A percentile compares a stretch with the other conserved stretches of the same genome.
These are phyloP conservation scores for Allolobophora icterica DNA, from an alignment of 2,888 invertebrate species.

Conservation along the genomic window DNA sequence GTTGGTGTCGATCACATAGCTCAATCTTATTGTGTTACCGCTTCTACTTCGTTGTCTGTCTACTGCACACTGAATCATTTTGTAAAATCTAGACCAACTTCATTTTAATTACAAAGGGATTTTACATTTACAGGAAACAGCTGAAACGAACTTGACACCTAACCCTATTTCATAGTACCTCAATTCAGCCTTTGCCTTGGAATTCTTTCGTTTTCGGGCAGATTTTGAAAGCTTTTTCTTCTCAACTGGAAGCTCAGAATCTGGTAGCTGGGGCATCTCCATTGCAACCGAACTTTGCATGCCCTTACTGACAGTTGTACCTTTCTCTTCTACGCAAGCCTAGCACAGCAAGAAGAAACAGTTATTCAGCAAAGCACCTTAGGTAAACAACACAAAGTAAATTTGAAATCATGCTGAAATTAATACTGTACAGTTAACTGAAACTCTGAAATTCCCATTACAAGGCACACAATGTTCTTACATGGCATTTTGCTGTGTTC, in stretches of 20 bases:
- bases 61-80: neutral
- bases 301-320: neutral
- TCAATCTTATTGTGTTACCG: neutral
- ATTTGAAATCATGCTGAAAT: neutral
- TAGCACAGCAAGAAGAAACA: neutral
- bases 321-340: neutral
- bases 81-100: neutral
- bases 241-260: neutral
- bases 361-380: neutral
- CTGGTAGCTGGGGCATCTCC: neutral
- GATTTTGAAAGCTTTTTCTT: neutral
- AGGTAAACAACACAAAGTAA: neutral
- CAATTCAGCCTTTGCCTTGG: neutral
- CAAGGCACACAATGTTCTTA: neutral
- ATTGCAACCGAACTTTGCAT: neutral
- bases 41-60: neutral
- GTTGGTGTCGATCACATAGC: neutral
- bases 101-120: neutral
- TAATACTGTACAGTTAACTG: neutral
- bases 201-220: neutral
- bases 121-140: neutral
- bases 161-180: neutral
- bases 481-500: neutral
- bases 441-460: neutral
- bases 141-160: neutral